Conservation (phyloP, 2,888 invertebrate genomes). For the Limenitis camilla region DNA sequence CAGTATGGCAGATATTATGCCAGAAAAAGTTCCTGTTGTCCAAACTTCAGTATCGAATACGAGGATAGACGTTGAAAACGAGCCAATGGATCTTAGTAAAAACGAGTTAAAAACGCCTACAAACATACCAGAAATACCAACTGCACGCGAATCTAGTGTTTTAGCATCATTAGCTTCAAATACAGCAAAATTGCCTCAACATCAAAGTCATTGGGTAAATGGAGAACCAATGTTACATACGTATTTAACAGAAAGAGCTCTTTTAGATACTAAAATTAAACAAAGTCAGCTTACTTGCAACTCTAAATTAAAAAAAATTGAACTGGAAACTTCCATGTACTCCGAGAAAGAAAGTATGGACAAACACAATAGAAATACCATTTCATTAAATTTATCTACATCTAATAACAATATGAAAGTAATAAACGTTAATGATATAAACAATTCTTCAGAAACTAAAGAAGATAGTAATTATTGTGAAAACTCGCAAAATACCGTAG, state of each 20-base stretch:
- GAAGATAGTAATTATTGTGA: slow-evolving; percentile 32
- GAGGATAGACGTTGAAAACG: slow-evolving; percentile 63
- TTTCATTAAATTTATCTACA: slow-evolving; percentile 1
- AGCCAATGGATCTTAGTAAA: slow-evolving; percentile 70
- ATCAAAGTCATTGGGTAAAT: slow-evolving; percentile 70
- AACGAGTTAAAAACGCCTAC: slow-evolving; percentile 48
- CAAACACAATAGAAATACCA: slow-evolving; percentile 9
- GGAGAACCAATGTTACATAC: slow-evolving; percentile 81
- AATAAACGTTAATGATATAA: slow-evolving; percentile 29
- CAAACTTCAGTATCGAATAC: slow-evolving; percentile 45
- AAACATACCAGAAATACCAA: slow-evolving; percentile 71
- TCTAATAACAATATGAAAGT: slow-evolving; percentile 31
- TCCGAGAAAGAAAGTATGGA: slow-evolving; percentile 36
- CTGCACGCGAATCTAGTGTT: slow-evolving; percentile 77
- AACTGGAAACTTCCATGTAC: slow-evolving; percentile 45
- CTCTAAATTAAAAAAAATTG: slow-evolving; percentile 54
- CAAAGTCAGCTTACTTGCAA: slow-evolving; percentile 74
- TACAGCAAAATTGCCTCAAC: slow-evolving; percentile 75
- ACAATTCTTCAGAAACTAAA: slow-evolving; percentile 31
- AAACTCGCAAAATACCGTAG: slow-evolving; percentile 27
- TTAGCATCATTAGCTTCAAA: slow-evolving; percentile 78
- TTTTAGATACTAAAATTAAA: slow-evolving; percentile 81
- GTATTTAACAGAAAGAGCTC: slow-evolving; percentile 81
- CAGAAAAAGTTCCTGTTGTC: slow-evolving; percentile 43
- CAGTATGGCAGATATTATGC: slow-evolving; percentile 39